These are phyloP conservation scores for Gasterosteus aculeatus DNA, from an alignment of 2,113 vertebrate genomes.

Conservation along the genomic window DNA sequence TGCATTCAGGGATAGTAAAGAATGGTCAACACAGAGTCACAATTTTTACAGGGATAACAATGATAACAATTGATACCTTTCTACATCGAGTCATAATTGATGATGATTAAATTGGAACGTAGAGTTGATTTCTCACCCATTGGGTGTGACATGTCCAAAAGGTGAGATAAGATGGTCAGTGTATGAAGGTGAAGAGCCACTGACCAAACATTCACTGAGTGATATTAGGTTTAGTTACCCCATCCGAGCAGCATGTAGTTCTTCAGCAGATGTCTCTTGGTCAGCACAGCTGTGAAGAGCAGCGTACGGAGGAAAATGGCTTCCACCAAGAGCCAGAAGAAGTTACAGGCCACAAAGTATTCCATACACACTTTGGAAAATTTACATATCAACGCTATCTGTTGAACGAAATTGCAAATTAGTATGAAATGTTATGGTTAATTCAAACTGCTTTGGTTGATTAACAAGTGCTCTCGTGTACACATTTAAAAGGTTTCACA, in stretches of 20 bases:
- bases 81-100: too few species aligned
- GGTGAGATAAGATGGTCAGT: too few species aligned
- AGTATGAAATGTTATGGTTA: not conserved
- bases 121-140: too few species aligned
- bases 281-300: conserved; percentile 87
- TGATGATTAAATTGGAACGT: too few species aligned
- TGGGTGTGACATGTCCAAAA: too few species aligned
- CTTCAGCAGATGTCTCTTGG: conserved; percentile 86
- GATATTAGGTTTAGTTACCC: conserved; percentile 76
- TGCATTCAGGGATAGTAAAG: too few species aligned
- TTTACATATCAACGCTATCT: conserved; percentile 85
- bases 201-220: not conserved
- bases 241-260: conserved; percentile 91
- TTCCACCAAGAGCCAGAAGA: conserved; percentile 94
- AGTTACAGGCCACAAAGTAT: conserved; percentile 92
- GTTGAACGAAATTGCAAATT: conserved; percentile 35
- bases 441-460: not conserved
- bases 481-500: too few species aligned
- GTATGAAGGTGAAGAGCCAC: too few species aligned
- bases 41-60: too few species aligned
- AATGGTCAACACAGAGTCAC: too few species aligned
- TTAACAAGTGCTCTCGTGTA: not conserved
- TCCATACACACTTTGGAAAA: conserved; percentile 88
- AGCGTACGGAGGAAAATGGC: conserved; percentile 91
- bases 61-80: too few species aligned